Conservation (phyloP, 2,113 vertebrate species). For the Ascaphus truei region DNA sequence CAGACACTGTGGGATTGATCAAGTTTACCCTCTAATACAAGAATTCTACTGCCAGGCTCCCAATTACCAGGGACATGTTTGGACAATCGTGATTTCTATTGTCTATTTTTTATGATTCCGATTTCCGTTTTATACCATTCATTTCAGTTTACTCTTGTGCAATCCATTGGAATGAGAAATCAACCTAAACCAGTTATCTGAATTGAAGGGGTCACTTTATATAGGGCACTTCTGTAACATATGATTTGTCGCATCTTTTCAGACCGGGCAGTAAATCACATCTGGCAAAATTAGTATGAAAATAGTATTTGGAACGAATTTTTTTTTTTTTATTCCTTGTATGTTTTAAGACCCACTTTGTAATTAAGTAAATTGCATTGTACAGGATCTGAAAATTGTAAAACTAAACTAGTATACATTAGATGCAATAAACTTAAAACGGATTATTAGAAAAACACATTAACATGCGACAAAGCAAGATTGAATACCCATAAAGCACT, state of each 20-base stretch:
- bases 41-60: not conserved
- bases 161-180: not conserved
- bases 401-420: not conserved
- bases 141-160: not conserved
- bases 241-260: no score
- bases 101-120: not conserved
- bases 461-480: not conserved
- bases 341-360: not conserved
- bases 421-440: not conserved
- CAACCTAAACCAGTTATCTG: not conserved
- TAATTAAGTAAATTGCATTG: not conserved
- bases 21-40: conserved; percentile 6
- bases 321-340: not conserved
- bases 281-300: no score
- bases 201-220: no score
- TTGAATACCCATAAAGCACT: not conserved
- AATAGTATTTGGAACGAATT: no score
- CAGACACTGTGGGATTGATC: conserved; percentile 14
- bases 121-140: not conserved
- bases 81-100: not conserved
- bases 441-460: not conserved
- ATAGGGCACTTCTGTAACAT: no score
- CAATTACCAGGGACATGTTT: conserved; percentile 17
- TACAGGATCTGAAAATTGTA: not conserved
- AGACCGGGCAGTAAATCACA: no score